These are phyloP conservation scores for Neofelis nebulosa DNA, from an alignment of 2,113 vertebrate species.

Conservation along the genomic window DNA sequence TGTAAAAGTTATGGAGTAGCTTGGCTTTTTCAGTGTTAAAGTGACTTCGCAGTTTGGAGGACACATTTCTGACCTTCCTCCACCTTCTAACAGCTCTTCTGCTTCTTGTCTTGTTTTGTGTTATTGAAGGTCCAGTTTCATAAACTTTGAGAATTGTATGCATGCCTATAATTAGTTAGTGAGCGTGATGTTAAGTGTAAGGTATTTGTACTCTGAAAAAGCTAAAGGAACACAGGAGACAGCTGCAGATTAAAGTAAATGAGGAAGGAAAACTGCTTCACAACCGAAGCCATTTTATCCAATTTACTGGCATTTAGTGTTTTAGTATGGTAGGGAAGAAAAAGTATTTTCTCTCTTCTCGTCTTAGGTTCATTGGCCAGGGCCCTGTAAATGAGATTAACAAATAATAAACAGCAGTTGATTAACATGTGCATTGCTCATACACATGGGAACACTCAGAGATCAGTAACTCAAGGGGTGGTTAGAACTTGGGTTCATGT, in stretches of 20 bases:
- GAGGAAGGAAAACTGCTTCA: neutral
- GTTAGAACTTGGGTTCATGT: neutral
- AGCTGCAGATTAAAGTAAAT: neutral
- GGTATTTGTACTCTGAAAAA: neutral
- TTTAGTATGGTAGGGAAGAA: neutral
- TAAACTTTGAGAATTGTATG: neutral
- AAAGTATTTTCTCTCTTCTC: neutral
- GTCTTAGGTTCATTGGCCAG: neutral
- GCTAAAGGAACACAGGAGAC: neutral
- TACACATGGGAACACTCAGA: neutral
- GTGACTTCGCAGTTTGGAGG: neutral
- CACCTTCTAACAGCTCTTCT: neutral
- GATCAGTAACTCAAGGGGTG: neutral
- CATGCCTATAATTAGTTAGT: neutral
- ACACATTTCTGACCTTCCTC: neutral
- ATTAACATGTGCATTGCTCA: neutral
- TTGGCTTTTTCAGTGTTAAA: neutral
- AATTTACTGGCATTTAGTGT: neutral
- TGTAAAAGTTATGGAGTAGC: neutral
- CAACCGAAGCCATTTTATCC: neutral
- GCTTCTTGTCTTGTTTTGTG: neutral
- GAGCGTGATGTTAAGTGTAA: neutral
- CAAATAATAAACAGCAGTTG: neutral
- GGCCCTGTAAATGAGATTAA: neutral
- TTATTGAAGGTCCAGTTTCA: neutral